These are phyloP conservation scores for Arion vulgaris DNA, from an alignment of 1,140 invertebrate genomes.

Conservation along the genomic window DNA sequence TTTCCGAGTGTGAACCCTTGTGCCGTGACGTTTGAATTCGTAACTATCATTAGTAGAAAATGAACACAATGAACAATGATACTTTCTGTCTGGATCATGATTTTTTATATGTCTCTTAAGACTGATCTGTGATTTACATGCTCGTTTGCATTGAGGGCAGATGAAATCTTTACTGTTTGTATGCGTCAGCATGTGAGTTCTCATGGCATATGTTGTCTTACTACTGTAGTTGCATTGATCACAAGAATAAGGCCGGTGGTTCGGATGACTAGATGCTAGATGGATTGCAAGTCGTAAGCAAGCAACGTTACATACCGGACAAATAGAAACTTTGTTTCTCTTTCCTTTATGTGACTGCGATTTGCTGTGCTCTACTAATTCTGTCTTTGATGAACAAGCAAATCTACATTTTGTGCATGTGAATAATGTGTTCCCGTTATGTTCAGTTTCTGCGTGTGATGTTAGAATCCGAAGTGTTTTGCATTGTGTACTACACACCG, in stretches of 20 bases:
- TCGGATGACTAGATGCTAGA: not conserved
- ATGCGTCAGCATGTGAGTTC: conserved; percentile 23
- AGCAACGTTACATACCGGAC: conserved; percentile 15
- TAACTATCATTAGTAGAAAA: conserved; percentile 33
- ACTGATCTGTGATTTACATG: conserved; percentile 9
- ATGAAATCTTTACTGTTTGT: conserved; percentile 7
- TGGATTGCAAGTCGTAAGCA: not conserved
- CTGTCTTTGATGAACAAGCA: not conserved
- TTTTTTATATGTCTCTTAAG: conserved; percentile 33
- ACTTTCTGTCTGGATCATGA: conserved; percentile 25
- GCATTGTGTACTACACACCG: not conserved
- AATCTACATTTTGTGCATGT: conserved; percentile 19
- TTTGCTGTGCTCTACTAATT: conserved; percentile 16
- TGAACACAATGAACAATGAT: conserved; percentile 5
- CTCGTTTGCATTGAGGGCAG: conserved; percentile 9
- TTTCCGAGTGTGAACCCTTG: conserved; percentile 10
- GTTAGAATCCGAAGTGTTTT: not conserved
- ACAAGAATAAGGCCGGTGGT: conserved; percentile 25
- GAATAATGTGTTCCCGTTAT: not conserved
- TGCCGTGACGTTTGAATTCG: conserved; percentile 28
- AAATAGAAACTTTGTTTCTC: conserved; percentile 15
- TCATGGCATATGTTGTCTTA: conserved; percentile 16
- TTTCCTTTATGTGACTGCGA: not conserved
- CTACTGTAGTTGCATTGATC: not conserved
- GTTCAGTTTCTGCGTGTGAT: not conserved